phyloP scores from a whole-genome alignment of 1,140 invertebrate species.

The Lepidostoma basale region DNA sequence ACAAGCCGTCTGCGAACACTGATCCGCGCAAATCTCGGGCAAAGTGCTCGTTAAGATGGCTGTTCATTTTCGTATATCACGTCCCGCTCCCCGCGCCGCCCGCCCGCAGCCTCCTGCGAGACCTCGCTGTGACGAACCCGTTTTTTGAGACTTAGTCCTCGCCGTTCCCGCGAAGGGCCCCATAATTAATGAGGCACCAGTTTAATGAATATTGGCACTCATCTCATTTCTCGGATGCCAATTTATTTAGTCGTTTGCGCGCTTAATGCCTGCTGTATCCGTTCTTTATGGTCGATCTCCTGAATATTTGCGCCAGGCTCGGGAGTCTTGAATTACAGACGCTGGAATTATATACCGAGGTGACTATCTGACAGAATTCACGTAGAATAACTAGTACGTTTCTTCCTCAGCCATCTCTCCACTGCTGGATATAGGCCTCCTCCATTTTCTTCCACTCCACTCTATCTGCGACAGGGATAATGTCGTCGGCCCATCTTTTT shows the following conservation, averaged over 20 bases:
- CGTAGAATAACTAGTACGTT: too few species aligned
- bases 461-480: too few species aligned
- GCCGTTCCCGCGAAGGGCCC: slow-evolving; percentile 8
- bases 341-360: too few species aligned
- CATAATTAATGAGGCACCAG: slow-evolving; percentile 34
- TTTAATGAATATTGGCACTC: slow-evolving; percentile 46
- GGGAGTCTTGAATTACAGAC: too few species aligned
- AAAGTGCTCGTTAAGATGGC: slow-evolving; percentile 18
- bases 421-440: too few species aligned
- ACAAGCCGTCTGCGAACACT: slow-evolving; percentile 11
- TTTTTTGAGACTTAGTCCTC: slow-evolving; percentile 26
- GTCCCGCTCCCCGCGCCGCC: neutral
- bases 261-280: slow-evolving; percentile 12
- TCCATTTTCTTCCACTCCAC: too few species aligned
- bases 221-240: slow-evolving; percentile 19
- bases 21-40: slow-evolving; percentile 27
- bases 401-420: too few species aligned
- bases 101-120: neutral
- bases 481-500: too few species aligned
- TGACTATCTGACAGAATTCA: too few species aligned
- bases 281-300: slow-evolving; percentile 4
- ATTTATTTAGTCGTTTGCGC: slow-evolving; percentile 17
- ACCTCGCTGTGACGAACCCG: slow-evolving; percentile 40
- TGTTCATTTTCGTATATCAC: slow-evolving; percentile 41
- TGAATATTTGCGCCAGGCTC: neutral